Conservation (phyloP, 1,140 invertebrate species). For the Macrobrachium nipponense region DNA sequence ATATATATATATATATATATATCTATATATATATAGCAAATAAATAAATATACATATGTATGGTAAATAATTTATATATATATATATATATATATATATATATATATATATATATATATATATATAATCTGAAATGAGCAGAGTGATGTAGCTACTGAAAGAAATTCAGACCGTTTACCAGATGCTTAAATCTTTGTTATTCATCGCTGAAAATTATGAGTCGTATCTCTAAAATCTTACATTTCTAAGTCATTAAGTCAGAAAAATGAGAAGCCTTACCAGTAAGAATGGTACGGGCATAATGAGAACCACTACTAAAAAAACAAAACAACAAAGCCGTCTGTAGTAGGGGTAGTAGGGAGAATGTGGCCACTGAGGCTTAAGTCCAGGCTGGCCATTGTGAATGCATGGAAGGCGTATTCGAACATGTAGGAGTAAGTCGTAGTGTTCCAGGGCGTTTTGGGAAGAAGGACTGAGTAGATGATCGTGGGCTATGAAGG, state of each 20-base stretch:
- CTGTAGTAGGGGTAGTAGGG: slow-evolving; percentile 13
- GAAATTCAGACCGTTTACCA: no score
- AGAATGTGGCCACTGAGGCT: slow-evolving; percentile 37
- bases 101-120: no score
- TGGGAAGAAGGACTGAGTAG: slow-evolving; percentile 38
- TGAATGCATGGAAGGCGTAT: slow-evolving; percentile 40
- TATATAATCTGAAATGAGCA: no score
- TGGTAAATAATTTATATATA: no score
- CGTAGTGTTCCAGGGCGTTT: slow-evolving; percentile 33
- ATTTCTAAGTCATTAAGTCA: not conserved
- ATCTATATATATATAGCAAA: no score
- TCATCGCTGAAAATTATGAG: no score
- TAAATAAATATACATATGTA: no score
- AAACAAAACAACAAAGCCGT: slow-evolving; percentile 9
- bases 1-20: no score
- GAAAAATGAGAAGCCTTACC: not conserved
- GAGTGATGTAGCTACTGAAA: no score
- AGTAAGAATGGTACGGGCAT: slow-evolving; percentile 26
- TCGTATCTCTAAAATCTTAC: no score
- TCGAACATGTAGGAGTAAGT: slow-evolving; percentile 43
- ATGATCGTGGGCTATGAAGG: slow-evolving; percentile 30
- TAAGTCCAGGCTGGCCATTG: slow-evolving; percentile 28
- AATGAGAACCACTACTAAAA: slow-evolving; percentile 1
- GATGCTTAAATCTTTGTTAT: no score
- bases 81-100: no score